Conservation (phyloP, 2,113 vertebrate genomes). For the Campylomormyrus tamandua region DNA sequence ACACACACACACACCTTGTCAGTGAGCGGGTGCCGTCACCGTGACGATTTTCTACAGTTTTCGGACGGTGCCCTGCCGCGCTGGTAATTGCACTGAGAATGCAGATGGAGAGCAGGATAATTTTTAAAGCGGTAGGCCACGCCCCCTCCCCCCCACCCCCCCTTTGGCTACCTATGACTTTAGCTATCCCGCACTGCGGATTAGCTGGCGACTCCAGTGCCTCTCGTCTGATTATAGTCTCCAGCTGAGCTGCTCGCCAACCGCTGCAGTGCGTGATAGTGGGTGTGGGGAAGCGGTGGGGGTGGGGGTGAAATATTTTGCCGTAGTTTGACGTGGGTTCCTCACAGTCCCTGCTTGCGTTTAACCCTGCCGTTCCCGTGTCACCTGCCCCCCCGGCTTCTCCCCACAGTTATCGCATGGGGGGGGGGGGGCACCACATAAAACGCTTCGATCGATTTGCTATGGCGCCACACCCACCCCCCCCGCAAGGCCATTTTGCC, state of each 20-base stretch:
- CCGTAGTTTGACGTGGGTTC: slow-evolving; percentile 19
- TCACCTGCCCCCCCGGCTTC: neutral
- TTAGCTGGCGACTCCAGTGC: slow-evolving; percentile 28
- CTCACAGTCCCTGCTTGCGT: neutral
- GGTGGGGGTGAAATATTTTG: slow-evolving; percentile 11
- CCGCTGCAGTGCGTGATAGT: neutral
- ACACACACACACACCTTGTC: neutral
- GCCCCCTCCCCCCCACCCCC: slow-evolving; percentile 20
- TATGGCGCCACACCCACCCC: neutral
- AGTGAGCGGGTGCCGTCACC: neutral
- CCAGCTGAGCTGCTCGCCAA: slow-evolving; percentile 11
- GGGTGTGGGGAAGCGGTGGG: neutral
- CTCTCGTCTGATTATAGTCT: slow-evolving; percentile 30
- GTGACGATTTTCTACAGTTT: slow-evolving; percentile 12
- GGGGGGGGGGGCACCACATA: neutral
- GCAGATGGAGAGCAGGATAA: slow-evolving; percentile 17
- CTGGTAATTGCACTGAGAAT: slow-evolving; percentile 35
- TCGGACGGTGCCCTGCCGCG: slow-evolving; percentile 29
- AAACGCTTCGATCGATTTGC: neutral
- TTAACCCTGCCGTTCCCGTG: neutral
- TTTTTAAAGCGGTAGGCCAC: slow-evolving; percentile 13
- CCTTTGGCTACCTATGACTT: slow-evolving; percentile 30
- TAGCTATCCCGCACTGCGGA: slow-evolving; percentile 23
- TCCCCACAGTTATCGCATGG: slow-evolving; percentile 23
- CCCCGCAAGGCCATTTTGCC: neutral